These are phyloP conservation scores for Pteropus rufus DNA, from an alignment of 2,797 vertebrate species.

Conservation along the genomic window DNA sequence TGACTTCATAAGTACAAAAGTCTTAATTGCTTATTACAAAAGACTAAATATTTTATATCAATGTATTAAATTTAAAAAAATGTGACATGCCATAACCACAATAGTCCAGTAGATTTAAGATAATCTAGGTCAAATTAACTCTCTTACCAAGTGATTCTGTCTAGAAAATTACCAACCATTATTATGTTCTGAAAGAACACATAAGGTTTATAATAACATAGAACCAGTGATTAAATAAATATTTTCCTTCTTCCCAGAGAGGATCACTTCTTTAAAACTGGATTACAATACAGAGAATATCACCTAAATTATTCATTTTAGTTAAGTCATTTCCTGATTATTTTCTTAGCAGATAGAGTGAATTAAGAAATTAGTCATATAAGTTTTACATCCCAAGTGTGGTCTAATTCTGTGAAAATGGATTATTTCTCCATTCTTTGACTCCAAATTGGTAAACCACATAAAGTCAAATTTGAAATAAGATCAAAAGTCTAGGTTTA, in stretches of 20 bases:
- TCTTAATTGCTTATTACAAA: slow-evolving; percentile 57
- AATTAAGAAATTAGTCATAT: slow-evolving; percentile 42
- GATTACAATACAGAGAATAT: neutral
- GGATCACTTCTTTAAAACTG: slow-evolving; percentile 63
- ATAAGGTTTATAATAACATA: slow-evolving; percentile 55
- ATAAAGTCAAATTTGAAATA: slow-evolving; percentile 1
- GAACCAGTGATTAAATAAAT: slow-evolving; percentile 64
- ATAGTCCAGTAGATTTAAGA: neutral
- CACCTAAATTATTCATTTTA: slow-evolving; percentile 64
- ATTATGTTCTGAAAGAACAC: slow-evolving; percentile 54
- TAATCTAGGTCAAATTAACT: slow-evolving; percentile 36
- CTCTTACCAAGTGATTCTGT: slow-evolving; percentile 55
- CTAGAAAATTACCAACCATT: slow-evolving; percentile 68
- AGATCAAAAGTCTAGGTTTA: neutral
- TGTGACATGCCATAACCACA: slow-evolving; percentile 9
- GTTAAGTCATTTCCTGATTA: slow-evolving; percentile 20
- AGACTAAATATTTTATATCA: slow-evolving; percentile 54
- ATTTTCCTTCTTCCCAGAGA: slow-evolving; percentile 37
- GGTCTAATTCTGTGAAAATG: neutral
- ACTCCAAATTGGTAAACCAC: neutral
- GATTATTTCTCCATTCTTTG: slow-evolving; percentile 8
- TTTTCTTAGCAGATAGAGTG: slow-evolving; percentile 22
- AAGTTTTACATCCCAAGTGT: neutral
- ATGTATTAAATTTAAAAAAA: slow-evolving; percentile 42
- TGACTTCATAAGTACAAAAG: slow-evolving; percentile 27